Conservation (phyloP, 2,888 invertebrate genomes). For the Hermodice carunculata region DNA sequence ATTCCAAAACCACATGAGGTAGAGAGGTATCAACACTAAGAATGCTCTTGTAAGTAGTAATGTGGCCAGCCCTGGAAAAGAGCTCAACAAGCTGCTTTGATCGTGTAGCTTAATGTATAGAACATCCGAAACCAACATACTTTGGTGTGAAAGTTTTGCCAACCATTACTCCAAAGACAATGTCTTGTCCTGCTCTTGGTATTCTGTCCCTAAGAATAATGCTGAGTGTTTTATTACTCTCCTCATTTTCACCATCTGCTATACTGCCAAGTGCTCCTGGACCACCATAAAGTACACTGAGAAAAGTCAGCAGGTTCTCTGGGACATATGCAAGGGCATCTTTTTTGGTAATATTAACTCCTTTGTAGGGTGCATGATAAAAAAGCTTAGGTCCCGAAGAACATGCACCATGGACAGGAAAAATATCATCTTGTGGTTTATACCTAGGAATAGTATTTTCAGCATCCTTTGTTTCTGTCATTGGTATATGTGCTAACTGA, state of each 20-base stretch:
- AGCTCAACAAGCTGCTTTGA: neutral
- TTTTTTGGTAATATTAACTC: neutral
- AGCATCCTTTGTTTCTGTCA: neutral
- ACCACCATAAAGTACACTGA: constrained; percentile 1
- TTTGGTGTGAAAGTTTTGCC: constrained; percentile 9
- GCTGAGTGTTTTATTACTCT: neutral
- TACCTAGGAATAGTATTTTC: neutral
- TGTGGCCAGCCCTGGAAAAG: neutral
- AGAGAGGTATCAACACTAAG: neutral
- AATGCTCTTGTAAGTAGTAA: neutral
- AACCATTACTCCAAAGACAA: neutral
- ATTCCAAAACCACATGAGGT: neutral
- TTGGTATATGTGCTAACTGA: neutral
- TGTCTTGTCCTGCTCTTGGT: neutral
- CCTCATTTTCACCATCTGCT: neutral
- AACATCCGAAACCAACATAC: neutral
- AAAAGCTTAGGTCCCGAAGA: neutral
- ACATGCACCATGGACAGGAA: constrained; percentile 4
- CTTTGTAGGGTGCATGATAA: neutral
- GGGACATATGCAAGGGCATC: neutral
- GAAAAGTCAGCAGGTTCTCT: neutral
- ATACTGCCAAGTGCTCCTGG: neutral
- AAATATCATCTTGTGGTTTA: neutral
- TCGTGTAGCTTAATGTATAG: constrained; percentile 1
- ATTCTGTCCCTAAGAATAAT: no score